phyloP scores from a whole-genome alignment of 64 coral and sea anemone genomes.

The Astreopora myriophthalma region DNA sequence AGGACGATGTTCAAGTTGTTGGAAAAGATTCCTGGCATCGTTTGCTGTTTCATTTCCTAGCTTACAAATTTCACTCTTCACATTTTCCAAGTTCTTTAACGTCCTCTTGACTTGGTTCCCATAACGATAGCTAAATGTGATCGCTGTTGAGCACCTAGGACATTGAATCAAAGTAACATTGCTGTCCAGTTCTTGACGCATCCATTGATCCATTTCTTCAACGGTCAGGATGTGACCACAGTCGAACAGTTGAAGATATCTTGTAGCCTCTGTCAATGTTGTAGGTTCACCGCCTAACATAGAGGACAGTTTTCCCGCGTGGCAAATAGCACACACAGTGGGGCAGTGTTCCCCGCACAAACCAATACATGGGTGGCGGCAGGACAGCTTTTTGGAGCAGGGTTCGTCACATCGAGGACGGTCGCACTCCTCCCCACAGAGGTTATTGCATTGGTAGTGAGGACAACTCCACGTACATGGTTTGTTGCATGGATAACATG shows the following conservation, averaged over 20 bases:
- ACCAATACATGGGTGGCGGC: slow-evolving; percentile 60
- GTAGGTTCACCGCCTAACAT: background rate
- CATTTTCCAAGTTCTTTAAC: background rate
- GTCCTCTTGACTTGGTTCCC: slow-evolving; percentile 21
- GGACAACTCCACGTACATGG: slow-evolving; percentile 64
- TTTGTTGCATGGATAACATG: slow-evolving; percentile 28
- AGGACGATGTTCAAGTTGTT: background rate
- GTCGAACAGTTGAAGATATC: slow-evolving; percentile 37
- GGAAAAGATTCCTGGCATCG: too few species aligned
- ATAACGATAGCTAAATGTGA: slow-evolving; percentile 51
- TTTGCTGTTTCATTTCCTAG: background rate
- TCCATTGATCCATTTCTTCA: slow-evolving; percentile 33
- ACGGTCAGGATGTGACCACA: slow-evolving; percentile 50
- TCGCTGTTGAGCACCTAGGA: slow-evolving; percentile 19
- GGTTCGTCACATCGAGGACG: slow-evolving; percentile 42
- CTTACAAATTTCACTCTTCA: background rate
- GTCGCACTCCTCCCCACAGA: slow-evolving; percentile 55
- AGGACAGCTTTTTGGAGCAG: slow-evolving; percentile 39
- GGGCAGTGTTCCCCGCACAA: slow-evolving; percentile 69
- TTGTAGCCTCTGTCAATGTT: background rate
- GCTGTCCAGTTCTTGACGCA: background rate
- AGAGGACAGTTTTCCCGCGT: slow-evolving; percentile 8
- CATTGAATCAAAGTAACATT: slow-evolving; percentile 1
- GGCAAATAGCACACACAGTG: slow-evolving; percentile 35
- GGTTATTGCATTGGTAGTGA: slow-evolving; percentile 73